These are phyloP conservation scores for Melanotaenia maccullochi DNA, from an alignment of 2,797 vertebrate species.

Conservation along the genomic window DNA sequence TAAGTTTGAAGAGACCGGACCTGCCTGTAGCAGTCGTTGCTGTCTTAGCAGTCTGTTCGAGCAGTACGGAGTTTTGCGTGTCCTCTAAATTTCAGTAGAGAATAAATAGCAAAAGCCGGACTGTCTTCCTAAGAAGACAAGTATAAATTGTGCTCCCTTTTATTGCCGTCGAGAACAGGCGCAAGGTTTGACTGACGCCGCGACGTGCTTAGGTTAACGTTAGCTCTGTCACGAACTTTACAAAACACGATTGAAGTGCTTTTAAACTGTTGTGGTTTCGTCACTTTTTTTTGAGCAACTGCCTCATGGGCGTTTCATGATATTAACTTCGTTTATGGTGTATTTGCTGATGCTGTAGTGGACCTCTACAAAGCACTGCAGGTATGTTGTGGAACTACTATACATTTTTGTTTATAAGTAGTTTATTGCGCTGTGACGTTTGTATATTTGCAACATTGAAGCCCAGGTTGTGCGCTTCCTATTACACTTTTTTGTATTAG, in stretches of 20 bases:
- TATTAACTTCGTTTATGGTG: not conserved
- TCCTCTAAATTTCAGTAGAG: not conserved
- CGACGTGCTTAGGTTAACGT: constrained; percentile 37
- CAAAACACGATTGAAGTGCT: constrained; percentile 27
- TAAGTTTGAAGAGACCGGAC: constrained; percentile 58
- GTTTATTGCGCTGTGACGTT: not conserved
- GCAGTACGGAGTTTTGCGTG: constrained; percentile 4
- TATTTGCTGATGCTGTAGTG: not conserved
- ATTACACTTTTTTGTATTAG: not conserved
- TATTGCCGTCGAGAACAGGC: not conserved
- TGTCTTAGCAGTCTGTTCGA: not conserved
- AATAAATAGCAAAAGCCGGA: not conserved
- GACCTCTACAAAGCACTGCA: not conserved
- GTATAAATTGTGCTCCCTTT: not conserved
- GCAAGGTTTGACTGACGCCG: not conserved
- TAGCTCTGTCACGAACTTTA: constrained; percentile 30
- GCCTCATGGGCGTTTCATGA: not conserved
- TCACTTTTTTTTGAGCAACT: constrained; percentile 20
- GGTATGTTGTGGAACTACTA: constrained; percentile 20
- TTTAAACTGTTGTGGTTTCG: not conserved
- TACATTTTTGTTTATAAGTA: not conserved
- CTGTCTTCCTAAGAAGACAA: not conserved
- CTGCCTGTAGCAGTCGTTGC: not conserved
- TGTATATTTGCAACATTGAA: not conserved
- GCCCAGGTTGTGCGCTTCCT: constrained; percentile 13